Evolutionary conservation across 2,888 invertebrate species (phyloP).

Genomic region (Cremastobaeus sp.): DNA sequence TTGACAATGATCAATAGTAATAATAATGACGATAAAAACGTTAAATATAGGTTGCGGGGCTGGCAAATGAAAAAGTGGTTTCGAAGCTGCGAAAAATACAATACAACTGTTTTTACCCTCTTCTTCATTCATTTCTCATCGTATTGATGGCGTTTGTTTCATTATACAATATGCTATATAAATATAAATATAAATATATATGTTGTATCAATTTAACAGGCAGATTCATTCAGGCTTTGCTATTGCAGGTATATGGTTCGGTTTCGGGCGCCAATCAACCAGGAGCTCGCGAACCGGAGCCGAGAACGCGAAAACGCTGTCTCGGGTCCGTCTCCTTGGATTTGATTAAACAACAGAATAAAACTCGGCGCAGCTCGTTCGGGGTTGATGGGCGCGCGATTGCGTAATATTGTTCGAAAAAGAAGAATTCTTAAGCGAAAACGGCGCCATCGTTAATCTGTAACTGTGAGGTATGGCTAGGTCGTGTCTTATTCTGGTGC

Average conservation of each 20-base stretch:
- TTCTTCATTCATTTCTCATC: slow-evolving; percentile 29
- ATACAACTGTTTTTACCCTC: slow-evolving; percentile 33
- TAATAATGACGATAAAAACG: slow-evolving; percentile 13
- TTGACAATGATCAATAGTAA: slow-evolving; percentile 14
- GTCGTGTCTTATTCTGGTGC: slow-evolving; percentile 61
- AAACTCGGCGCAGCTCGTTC: not conserved
- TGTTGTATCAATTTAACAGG: slow-evolving; percentile 59
- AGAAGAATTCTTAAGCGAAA: slow-evolving; percentile 47
- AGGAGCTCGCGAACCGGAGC: not conserved
- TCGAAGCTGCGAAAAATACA: slow-evolving; percentile 43
- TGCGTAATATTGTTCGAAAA: slow-evolving; percentile 13
- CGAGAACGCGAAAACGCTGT: too few relatives aligned
- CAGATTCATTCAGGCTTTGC: slow-evolving; percentile 57
- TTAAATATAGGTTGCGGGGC: slow-evolving; percentile 17
- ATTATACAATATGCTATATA: slow-evolving; percentile 52
- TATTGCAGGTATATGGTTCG: slow-evolving; percentile 55
- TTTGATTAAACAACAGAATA: too few relatives aligned
- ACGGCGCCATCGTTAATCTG: slow-evolving; percentile 50
- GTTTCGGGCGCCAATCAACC: not conserved
- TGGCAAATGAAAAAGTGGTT: slow-evolving; percentile 33
- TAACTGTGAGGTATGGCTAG: slow-evolving; percentile 67
- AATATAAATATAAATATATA: slow-evolving; percentile 60
- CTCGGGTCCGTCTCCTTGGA: too few relatives aligned
- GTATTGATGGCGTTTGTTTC: slow-evolving; percentile 41
- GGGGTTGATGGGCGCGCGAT: slow-evolving; percentile 10